phyloP scores from a whole-genome alignment of 2,113 vertebrate genomes.

The Elanoides forficatus region DNA sequence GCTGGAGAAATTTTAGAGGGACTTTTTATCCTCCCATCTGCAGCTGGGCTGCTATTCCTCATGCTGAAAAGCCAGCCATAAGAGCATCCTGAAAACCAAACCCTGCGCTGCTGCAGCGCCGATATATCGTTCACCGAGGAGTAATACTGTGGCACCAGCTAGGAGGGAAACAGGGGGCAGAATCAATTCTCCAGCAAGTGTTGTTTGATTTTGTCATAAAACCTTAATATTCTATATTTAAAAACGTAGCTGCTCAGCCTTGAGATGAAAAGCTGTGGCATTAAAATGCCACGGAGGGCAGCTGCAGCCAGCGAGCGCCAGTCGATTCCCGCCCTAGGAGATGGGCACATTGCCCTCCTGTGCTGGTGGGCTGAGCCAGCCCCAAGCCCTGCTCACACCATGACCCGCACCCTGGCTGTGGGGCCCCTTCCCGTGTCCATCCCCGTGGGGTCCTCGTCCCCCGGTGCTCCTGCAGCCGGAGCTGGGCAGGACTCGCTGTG shows the following conservation, averaged over 20 bases:
- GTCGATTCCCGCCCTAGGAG: neutral
- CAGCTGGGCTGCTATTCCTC: slow-evolving; percentile 29
- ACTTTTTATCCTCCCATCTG: slow-evolving; percentile 33
- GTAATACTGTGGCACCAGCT: neutral
- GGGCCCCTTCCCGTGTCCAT: rapidly evolving
- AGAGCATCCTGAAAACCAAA: neutral
- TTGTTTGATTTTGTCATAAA: slow-evolving; percentile 62
- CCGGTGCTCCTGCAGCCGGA: rapidly evolving
- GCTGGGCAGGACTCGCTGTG: neutral
- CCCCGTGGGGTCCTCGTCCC: rapidly evolving
- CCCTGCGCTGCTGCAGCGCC: neutral
- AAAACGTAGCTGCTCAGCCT: neutral
- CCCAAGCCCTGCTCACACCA: neutral
- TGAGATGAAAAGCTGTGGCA: neutral
- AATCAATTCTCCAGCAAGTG: slow-evolving; percentile 60
- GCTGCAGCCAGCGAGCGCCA: neutral
- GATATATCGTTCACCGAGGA: neutral
- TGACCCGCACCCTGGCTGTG: neutral
- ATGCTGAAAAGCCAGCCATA: neutral
- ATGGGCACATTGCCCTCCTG: rapidly evolving
- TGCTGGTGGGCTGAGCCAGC: neutral
- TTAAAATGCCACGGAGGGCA: neutral
- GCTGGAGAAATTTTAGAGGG: slow-evolving; percentile 15
- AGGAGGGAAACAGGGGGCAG: slow-evolving; percentile 13
- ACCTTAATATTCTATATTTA: slow-evolving; percentile 28